These are phyloP conservation scores for Sapayoa aenigma DNA, from an alignment of 2,113 vertebrate genomes.

Conservation along the genomic window DNA sequence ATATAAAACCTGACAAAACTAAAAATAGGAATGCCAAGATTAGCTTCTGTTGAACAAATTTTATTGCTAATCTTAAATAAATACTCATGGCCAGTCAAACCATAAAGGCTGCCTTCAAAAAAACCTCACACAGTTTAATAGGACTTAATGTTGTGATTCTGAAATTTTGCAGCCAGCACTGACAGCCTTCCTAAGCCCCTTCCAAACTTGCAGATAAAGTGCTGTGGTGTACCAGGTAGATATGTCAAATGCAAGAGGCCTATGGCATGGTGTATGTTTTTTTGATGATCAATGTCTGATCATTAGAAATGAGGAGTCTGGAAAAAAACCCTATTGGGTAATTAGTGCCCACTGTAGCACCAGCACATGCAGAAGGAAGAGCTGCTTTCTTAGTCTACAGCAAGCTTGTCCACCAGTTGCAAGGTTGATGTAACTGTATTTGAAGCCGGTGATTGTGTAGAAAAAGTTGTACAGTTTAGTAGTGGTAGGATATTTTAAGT, in stretches of 20 bases:
- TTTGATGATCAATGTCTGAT: too few relatives aligned
- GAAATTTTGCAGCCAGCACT: neutral
- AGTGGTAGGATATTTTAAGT: too few relatives aligned
- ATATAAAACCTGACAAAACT: neutral
- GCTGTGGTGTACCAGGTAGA: neutral
- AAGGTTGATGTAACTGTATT: too few relatives aligned
- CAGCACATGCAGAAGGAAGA: too few relatives aligned
- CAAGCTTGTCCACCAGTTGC: too few relatives aligned
- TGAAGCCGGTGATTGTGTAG: too few relatives aligned
- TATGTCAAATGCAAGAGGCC: neutral
- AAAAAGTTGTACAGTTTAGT: too few relatives aligned
- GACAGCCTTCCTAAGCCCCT: neutral
- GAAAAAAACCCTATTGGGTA: too few relatives aligned
- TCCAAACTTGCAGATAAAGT: neutral
- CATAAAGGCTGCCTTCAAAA: neutral
- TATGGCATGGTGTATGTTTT: too few relatives aligned
- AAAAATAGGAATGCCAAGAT: neutral
- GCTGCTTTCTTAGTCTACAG: too few relatives aligned
- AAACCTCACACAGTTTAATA: neutral
- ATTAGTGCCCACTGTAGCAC: too few relatives aligned
- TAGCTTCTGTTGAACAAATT: neutral
- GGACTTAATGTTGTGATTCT: neutral
- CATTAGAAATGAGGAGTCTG: too few relatives aligned
- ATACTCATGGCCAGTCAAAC: neutral
- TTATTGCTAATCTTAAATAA: constrained; percentile 1